Evolutionary conservation across 92 coral and sea anemone genomes (phyloP).

Genomic region (Actinostola sp.): DNA sequence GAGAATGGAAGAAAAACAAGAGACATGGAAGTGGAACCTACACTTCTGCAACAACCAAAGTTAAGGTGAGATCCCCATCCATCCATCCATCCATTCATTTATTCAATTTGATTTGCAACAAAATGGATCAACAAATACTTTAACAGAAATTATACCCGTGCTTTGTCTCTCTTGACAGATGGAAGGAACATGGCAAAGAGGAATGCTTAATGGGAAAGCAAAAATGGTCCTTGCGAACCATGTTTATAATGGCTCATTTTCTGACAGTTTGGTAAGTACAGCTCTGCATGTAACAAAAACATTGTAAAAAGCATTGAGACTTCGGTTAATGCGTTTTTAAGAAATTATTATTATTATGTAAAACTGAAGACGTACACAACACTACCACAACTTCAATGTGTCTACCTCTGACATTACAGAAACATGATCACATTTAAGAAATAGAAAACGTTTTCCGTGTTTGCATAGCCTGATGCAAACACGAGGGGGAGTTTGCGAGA

Average conservation of each 20-base stretch:
- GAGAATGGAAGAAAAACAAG: slow-evolving; percentile 71
- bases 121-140: no score
- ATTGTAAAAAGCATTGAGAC: background rate
- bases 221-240: slow-evolving; percentile 60
- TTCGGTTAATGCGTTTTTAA: no score
- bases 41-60: slow-evolving; percentile 42
- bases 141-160: background rate
- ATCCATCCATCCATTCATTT: no score
- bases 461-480: no score
- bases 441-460: no score
- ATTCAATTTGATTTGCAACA: background rate
- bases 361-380: no score
- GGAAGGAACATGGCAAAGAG: slow-evolving; percentile 75
- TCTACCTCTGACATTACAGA: no score
- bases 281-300: background rate
- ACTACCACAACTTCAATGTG: no score
- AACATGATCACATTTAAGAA: no score
- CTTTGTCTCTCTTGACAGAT: slow-evolving; percentile 47
- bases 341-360: no score
- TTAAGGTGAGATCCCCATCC: slow-evolving; percentile 38
- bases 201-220: slow-evolving; percentile 59
- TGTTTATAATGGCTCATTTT: slow-evolving; percentile 57
- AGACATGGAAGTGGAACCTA: slow-evolving; percentile 70
- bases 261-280: slow-evolving; percentile 58
- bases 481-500: no score